Evolutionary conservation across 2,888 invertebrate genomes (phyloP), one percentile per base, ranked within the genome.

Genomic region (Meiosimyza platycephala): DNA sequence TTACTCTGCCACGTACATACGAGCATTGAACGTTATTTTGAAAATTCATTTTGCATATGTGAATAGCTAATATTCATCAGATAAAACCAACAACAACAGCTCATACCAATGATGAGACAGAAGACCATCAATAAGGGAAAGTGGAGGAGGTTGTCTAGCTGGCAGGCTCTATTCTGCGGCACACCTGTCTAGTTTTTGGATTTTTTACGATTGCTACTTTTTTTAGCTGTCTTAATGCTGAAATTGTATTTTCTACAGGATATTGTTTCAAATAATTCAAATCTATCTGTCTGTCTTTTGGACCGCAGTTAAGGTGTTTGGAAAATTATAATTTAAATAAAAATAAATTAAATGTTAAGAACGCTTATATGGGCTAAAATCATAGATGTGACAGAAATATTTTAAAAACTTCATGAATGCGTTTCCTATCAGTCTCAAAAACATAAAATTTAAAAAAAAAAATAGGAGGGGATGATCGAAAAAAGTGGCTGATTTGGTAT

Each of bases 191-290:
- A 70, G 72, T 67, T 54, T 47, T 64, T 52, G 5, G 13, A 13
- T 66, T 62, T 55, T 54, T 54, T 18, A 48, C 18, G 57, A 15
- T 68, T 55, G 54, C 22, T n/a, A 18, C 48, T 55, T 33, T 40
- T 50, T 67, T 48, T 57, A 33, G 47, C 18, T 48, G 48, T 52
- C 62, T 62, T 6, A 60, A 62, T 67, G 66, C 47, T 60, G 63
- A 66, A 73, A 72, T 75, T 75, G 62, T 73, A 69, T 75, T 73
- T 73, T 71, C 71, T 71, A 73, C 71, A 72, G 75, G 72, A 73
- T 71, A 72, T 73, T 73, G 73, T 75, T 73, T 75, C 75, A 72
- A 75, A 75, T 75, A 75, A 75, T 73, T 75, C 75, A 75, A 71
- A 72, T 52, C 47, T 40, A n/a, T n/a, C n/a, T 62, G 62, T 59